Percentiles rank a stretch among this genome's conserved stretches.
These are phyloP conservation scores for Iguana delicatissima DNA, from an alignment of 2,797 vertebrate species.

Conservation along the genomic window DNA sequence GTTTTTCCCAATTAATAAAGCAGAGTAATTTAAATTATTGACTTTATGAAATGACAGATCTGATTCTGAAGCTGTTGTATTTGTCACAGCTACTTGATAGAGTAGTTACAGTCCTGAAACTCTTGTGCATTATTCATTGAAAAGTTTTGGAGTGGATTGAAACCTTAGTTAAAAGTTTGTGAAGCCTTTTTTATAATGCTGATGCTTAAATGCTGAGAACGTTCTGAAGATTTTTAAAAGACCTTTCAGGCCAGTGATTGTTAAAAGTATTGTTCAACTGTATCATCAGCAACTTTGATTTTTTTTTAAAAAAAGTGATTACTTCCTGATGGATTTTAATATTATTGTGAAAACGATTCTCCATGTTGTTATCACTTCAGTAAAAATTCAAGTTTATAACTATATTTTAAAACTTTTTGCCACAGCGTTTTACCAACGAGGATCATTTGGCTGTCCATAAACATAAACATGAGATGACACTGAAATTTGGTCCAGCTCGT, in stretches of 20 bases:
- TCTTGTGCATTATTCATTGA: background rate
- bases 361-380: conserved; percentile 71
- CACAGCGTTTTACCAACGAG: conserved; percentile 99
- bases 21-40: background rate
- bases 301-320: conserved; percentile 33
- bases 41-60: background rate
- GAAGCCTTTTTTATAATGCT: background rate
- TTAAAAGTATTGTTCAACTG: conserved; percentile 40
- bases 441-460: conserved; percentile 99
- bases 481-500: conserved; percentile 99
- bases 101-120: background rate
- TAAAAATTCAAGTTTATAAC: conserved; percentile 73
- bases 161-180: background rate
- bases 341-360: conserved; percentile 68
- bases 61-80: background rate
- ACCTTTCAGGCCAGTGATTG: conserved; percentile 38
- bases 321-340: conserved; percentile 57
- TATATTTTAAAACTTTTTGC: conserved; percentile 81
- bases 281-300: conserved; percentile 22
- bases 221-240: conserved; percentile 24
- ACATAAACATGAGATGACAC: conserved; percentile 99
- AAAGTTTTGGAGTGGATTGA: background rate
- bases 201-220: background rate
- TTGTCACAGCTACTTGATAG: background rate
- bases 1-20: background rate